phyloP scores from a whole-genome alignment of 2,888 invertebrate genomes.

The Deilephila elpenor region DNA sequence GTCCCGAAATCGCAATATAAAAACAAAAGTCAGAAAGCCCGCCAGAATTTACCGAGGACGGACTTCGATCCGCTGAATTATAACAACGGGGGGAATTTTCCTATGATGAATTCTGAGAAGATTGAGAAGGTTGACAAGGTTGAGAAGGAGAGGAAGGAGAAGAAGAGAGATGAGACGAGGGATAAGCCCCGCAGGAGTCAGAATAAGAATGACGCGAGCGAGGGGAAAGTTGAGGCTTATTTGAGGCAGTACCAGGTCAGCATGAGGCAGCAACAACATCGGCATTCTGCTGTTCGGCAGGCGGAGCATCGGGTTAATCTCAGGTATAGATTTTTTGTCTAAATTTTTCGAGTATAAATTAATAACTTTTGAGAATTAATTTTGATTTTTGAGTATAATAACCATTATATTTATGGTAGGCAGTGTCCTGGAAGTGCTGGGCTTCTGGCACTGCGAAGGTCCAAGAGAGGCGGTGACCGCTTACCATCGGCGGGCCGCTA shows the following conservation, averaged over 20 bases:
- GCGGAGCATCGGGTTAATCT: conserved; percentile 81
- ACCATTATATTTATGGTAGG: no score
- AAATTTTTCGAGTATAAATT: not conserved
- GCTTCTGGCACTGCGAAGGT: no score
- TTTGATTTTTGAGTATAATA: no score
- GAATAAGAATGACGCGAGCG: conserved; percentile 63
- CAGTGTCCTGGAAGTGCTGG: no score
- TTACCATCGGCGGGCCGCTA: no score
- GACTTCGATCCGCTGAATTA: conserved; percentile 88
- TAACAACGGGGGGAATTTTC: conserved; percentile 82
- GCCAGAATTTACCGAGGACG: conserved; percentile 68
- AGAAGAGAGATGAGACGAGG: conserved; percentile 56
- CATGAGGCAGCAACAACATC: conserved; percentile 78
- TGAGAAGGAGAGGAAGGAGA: conserved; percentile 57
- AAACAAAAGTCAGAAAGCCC: conserved; percentile 56
- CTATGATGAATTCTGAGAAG: conserved; percentile 45
- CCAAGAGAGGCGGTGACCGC: no score
- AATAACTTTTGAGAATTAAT: no score
- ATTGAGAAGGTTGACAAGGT: conserved; percentile 63
- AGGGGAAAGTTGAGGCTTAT: conserved; percentile 79
- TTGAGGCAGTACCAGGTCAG: conserved; percentile 79
- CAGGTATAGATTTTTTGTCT: conserved; percentile 57
- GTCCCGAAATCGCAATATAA: conserved; percentile 76
- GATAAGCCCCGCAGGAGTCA: conserved; percentile 54
- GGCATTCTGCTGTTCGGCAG: conserved; percentile 78